Base-by-base conservation (phyloP, 2,888 invertebrate species). In the Pristionchus maxplancki region DNA sequence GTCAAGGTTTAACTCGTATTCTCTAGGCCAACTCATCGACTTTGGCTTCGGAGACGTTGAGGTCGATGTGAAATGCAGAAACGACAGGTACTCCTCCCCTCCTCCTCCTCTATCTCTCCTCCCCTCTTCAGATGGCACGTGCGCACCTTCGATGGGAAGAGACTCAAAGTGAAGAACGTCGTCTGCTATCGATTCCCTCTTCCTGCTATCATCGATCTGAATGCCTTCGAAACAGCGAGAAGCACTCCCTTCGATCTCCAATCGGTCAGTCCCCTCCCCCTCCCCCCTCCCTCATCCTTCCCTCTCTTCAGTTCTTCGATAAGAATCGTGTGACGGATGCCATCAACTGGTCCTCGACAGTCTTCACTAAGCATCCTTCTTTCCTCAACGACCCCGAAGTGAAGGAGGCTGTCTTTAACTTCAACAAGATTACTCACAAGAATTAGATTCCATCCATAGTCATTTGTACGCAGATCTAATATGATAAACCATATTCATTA, bases 171-270 rank as follows among this genome's bases (percentile, higher is more conserved):
- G 78, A 78, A 78, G 78, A 78, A 40, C 44, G 78, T 78, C 48
- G 78, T 78, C 44, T 78, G 78, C n/a, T 48, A 48, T 40, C 44
- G 40, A 15, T 78, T 78, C 78, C 44, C 40, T 44, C 78, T 78
- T 44, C 78, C 78, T 34, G 48, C 40, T 4, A n/a, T 48, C 78
- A 17, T 78, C 44, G 34, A 78, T 28, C 6, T 78, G 1, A n/a
- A 40, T 0, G 48, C 24, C n/a, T n/a, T 78, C 78, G 78, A 44
- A n/a, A 78, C 40, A 13, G 48, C 78, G 4, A 40, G 48, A 78
- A n/a, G 44, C 44, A 78, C 24, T 15, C 44, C 78, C 24, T 78
- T 44, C 78, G 48, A 40, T 17, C 44, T 78, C 28, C 9, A 40
- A 20, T 34, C 40, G n/a, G 78, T 78, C 24, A 78, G 78, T 78